Conservation (phyloP, 2,113 vertebrate genomes). For the Hystrix brachyura region DNA sequence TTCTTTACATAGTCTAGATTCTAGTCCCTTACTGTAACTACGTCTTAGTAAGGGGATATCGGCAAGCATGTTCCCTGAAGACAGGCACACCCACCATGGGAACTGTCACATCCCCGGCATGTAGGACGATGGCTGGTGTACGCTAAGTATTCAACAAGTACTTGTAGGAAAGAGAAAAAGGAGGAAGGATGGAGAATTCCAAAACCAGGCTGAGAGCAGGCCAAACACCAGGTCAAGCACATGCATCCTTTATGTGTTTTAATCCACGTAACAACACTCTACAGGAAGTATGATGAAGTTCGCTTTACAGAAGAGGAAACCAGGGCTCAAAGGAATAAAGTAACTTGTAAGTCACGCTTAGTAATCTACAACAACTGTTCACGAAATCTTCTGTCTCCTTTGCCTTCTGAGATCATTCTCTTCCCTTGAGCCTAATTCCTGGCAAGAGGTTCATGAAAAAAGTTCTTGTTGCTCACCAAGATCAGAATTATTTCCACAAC, state of each 20-base stretch:
- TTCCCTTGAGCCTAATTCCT: slow-evolving; percentile 9
- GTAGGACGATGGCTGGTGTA: too few relatives aligned
- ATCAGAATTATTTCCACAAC: slow-evolving; percentile 34
- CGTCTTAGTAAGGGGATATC: neutral
- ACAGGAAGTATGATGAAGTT: neutral
- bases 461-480: slow-evolving; percentile 18
- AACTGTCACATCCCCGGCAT: neutral
- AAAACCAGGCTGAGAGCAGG: neutral
- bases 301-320: neutral
- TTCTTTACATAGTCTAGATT: neutral
- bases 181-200: neutral
- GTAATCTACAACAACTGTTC: neutral
- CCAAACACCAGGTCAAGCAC: neutral
- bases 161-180: neutral
- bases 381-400: neutral
- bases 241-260: too few relatives aligned
- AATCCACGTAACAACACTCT: neutral
- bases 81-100: neutral
- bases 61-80: neutral
- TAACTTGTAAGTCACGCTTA: neutral
- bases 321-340: neutral
- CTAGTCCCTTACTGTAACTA: neutral
- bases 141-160: neutral
- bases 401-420: slow-evolving; percentile 14
- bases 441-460: slow-evolving; percentile 4